A percentile compares a stretch with the other conserved stretches of the same genome.
Evolutionary conservation across 2,797 vertebrate species (phyloP).

Genomic region (Hydrocynus forskahlii): DNA sequence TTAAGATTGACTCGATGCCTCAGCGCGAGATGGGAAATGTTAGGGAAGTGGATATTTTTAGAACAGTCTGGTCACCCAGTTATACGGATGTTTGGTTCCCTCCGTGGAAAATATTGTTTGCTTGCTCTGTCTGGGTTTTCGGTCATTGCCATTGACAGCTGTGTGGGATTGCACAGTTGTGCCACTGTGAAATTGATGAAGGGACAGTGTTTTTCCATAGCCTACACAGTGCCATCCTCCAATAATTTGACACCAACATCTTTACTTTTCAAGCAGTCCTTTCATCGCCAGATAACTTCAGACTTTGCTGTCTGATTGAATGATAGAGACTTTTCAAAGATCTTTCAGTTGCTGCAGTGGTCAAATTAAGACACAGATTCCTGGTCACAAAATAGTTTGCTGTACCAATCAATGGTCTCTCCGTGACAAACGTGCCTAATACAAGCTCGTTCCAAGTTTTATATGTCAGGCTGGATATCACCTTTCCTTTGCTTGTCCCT

Average conservation of each 20-base stretch:
- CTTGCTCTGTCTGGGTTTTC: not conserved
- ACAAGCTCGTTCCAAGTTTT: not conserved
- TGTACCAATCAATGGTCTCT: not conserved
- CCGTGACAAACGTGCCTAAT: conserved; percentile 30
- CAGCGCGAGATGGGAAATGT: conserved; percentile 30
- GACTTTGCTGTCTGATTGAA: too few species aligned
- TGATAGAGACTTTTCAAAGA: too few species aligned
- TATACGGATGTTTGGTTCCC: conserved; percentile 27
- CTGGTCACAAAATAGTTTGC: not conserved
- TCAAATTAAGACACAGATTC: not conserved
- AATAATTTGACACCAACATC: conserved; percentile 56
- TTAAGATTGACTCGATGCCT: conserved; percentile 48
- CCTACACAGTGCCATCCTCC: conserved; percentile 40
- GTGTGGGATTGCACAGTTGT: not conserved
- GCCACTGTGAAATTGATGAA: conserved; percentile 37
- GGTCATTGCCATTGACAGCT: conserved; percentile 24
- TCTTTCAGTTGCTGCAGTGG: too few species aligned
- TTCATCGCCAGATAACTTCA: conserved; percentile 47
- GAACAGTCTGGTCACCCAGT: conserved; percentile 18
- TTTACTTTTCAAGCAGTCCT: conserved; percentile 49
- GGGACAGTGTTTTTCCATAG: not conserved
- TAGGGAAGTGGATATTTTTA: conserved; percentile 40
- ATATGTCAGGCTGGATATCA: conserved; percentile 1
- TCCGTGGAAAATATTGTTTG: conserved; percentile 40
- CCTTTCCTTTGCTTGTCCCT: conserved; percentile 22